Conservation (phyloP, 2,113 vertebrate species). For the Jacana jacana region DNA sequence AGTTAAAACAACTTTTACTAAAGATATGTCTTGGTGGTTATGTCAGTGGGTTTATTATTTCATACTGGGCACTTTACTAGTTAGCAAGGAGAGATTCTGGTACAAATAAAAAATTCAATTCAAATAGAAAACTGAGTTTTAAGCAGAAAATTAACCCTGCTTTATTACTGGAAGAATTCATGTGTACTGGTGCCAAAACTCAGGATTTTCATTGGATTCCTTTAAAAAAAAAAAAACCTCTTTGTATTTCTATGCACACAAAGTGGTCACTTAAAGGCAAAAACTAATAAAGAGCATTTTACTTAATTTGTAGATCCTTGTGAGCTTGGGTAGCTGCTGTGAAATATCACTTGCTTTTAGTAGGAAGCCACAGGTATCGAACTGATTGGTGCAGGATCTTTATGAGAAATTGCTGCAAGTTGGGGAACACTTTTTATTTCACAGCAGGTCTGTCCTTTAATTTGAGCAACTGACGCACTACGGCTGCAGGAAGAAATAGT, state of each 20-base stretch:
- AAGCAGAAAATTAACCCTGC: background rate
- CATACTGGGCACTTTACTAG: background rate
- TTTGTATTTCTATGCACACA: background rate
- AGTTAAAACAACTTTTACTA: background rate
- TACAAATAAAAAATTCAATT: background rate
- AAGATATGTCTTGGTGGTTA: background rate
- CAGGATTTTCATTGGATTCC: background rate
- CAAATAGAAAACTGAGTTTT: background rate
- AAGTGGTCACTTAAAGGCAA: background rate
- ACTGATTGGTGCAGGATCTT: background rate
- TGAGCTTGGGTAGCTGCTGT: background rate
- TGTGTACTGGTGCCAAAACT: background rate
- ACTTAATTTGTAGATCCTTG: background rate
- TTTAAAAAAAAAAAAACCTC: background rate
- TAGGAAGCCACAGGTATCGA: slow-evolving; percentile 1
- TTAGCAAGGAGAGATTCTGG: background rate
- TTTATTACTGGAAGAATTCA: background rate
- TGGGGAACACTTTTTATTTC: slow-evolving; percentile 2
- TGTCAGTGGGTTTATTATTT: background rate
- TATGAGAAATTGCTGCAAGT: background rate
- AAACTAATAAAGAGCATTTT: background rate
- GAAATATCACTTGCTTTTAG: slow-evolving; percentile 2
- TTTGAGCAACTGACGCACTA: background rate
- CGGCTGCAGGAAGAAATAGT: background rate
- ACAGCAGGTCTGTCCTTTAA: slow-evolving; percentile 8